These are phyloP conservation scores for Acanthiza pusilla DNA, from an alignment of 2,797 vertebrate species.

Conservation along the genomic window DNA sequence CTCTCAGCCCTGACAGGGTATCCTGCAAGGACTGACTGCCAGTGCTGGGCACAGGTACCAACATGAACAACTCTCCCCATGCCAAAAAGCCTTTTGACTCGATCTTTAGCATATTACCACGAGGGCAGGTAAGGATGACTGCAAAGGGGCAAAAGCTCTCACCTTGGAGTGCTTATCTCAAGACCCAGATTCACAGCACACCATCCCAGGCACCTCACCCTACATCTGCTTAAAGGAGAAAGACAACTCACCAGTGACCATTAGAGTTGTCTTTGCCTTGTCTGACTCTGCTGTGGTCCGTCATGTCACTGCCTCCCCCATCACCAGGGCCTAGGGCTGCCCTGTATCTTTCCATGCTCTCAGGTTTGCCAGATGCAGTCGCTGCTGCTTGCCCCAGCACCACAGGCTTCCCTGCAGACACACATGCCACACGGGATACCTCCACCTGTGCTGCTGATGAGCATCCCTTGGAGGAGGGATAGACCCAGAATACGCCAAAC, in stretches of 20 bases:
- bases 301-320: neutral
- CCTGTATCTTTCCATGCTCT: neutral
- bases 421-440: neutral
- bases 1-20: neutral
- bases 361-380: neutral
- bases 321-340: neutral
- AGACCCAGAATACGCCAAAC: neutral
- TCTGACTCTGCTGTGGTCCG: neutral
- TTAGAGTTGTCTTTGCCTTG: neutral
- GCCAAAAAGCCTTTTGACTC: neutral
- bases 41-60: neutral
- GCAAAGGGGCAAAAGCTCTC: neutral
- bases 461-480: neutral
- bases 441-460: rapidly evolving
- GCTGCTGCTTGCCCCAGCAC: neutral
- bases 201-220: neutral
- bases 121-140: neutral
- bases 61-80: neutral
- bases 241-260: neutral
- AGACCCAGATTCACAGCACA: neutral
- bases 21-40: neutral
- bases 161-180: neutral
- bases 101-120: neutral
- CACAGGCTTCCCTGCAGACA: neutral
- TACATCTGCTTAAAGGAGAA: neutral